Base-by-base conservation (phyloP, 2,888 invertebrate species). In the Bellardia bayeri region DNA sequence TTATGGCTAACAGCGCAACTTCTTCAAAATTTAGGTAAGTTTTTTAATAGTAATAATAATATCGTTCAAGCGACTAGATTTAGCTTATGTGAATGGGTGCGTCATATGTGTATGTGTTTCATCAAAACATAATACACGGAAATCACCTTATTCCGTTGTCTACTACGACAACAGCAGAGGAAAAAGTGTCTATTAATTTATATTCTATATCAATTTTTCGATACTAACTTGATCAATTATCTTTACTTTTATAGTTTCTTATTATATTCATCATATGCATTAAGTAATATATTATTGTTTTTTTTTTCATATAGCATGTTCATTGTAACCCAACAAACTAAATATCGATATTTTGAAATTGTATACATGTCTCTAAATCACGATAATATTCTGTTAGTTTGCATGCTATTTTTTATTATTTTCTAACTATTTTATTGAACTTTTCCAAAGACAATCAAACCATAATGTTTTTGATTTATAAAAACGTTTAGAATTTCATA, bases 21-120 rank as follows among this genome's bases (percentile, higher is more conserved):
- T 87, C 79, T 9, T 87, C 87, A 16, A 87, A 87, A 69, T 87
- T 87, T 69, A 87, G 82, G 87, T 87, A 82, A 82, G 82, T 58
- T 49, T 37, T 3, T 9, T 16, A 11, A 9, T 11, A 37, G 4
- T 30, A 16, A 42, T 9, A 1, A 3, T 45, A 9, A 66, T 56
- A 37, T 33, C 14, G 33, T 13, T 14, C 14, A 33, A 33, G 33
- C 33, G 14, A 61, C 11, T 61, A 14, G 61, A 23, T 66, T 13
- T 64, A 16, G 7, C 13, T 13, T 49, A 30, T 45, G 23, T 45
- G 16, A 11, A 11, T 23, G 16, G 16, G 64, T 64, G 69, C 30
- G 54, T 56, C 71, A 71, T 54, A 6, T 16, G 9, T 11, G 37
- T 37, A 72, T 56, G n/a, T n/a, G n/a, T 72, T 23, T 68, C 11